Percentiles rank a stretch among this genome's conserved stretches.
Evolutionary conservation across 2,797 vertebrate species (phyloP).

Genomic region (Manis pentadactyla): DNA sequence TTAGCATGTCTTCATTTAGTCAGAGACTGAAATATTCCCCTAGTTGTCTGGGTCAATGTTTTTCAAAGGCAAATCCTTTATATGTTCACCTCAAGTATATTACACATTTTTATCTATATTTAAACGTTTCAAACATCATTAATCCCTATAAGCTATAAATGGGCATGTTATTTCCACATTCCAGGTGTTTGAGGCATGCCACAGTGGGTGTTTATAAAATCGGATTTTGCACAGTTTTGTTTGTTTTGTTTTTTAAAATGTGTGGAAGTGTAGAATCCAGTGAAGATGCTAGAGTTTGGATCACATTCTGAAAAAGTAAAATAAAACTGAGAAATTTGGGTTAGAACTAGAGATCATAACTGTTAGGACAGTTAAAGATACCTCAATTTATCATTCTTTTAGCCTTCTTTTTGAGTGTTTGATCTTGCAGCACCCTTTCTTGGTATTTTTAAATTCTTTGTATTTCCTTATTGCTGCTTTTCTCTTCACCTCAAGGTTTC

Average conservation of each 20-base stretch:
- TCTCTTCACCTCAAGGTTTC: background rate
- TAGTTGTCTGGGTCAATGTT: background rate
- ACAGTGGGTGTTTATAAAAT: background rate
- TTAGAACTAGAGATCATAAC: background rate
- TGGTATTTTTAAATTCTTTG: background rate
- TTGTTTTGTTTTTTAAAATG: background rate
- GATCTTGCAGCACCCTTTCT: background rate
- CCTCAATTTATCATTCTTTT: background rate
- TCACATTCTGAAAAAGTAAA: background rate
- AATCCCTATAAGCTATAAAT: background rate
- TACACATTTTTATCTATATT: slow-evolving; percentile 11
- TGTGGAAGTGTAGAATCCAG: background rate
- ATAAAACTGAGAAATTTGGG: background rate
- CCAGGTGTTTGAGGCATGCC: background rate
- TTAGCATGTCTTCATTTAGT: slow-evolving; percentile 40
- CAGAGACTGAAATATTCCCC: background rate
- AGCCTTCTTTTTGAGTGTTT: background rate
- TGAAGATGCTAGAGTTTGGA: background rate
- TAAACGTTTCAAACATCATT: background rate
- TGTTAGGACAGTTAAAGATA: background rate
- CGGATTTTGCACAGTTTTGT: background rate
- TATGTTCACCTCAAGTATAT: background rate
- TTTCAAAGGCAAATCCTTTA: background rate
- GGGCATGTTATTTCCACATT: background rate
- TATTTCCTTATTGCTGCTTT: background rate